A percentile compares a stretch with the other conserved stretches of the same genome.
phyloP scores from a whole-genome alignment of 2,797 vertebrate genomes.

The Sphaeramia orbicularis region DNA sequence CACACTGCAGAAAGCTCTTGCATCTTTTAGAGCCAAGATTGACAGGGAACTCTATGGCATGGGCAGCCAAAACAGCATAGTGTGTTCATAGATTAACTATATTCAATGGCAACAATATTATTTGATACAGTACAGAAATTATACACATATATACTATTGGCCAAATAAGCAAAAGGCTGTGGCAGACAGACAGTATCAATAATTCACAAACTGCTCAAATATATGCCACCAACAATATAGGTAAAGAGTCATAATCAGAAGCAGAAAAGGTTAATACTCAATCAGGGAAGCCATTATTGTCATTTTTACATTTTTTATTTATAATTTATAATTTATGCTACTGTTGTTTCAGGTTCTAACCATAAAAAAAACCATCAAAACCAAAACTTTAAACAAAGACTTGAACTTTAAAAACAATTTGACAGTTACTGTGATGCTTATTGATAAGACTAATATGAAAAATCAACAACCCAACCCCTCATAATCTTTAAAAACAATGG shows the following conservation, averaged over 20 bases:
- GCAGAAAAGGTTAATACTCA: neutral
- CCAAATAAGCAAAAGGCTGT: neutral
- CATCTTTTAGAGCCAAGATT: slow-evolving; percentile 15
- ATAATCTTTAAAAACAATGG: neutral
- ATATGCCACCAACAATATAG: neutral
- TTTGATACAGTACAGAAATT: too few relatives aligned
- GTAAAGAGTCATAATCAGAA: neutral
- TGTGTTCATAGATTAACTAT: slow-evolving; percentile 14
- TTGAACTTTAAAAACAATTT: too few relatives aligned
- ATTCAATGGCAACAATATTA: slow-evolving; percentile 7
- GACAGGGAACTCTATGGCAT: slow-evolving; percentile 8
- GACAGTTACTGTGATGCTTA: too few relatives aligned
- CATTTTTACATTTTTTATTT: too few relatives aligned
- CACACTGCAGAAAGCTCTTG: slow-evolving; percentile 25
- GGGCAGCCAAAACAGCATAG: neutral
- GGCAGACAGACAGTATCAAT: too few relatives aligned
- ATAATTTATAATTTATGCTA: too few relatives aligned
- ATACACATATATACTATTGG: too few relatives aligned
- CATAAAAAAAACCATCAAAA: too few relatives aligned
- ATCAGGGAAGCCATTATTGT: neutral
- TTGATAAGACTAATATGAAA: too few relatives aligned
- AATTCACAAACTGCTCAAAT: too few relatives aligned
- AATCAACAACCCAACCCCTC: neutral
- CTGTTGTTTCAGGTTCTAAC: too few relatives aligned
- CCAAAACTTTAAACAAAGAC: too few relatives aligned